These are phyloP conservation scores for Hystrix cristata DNA, from an alignment of 2,113 vertebrate genomes.

Conservation along the genomic window DNA sequence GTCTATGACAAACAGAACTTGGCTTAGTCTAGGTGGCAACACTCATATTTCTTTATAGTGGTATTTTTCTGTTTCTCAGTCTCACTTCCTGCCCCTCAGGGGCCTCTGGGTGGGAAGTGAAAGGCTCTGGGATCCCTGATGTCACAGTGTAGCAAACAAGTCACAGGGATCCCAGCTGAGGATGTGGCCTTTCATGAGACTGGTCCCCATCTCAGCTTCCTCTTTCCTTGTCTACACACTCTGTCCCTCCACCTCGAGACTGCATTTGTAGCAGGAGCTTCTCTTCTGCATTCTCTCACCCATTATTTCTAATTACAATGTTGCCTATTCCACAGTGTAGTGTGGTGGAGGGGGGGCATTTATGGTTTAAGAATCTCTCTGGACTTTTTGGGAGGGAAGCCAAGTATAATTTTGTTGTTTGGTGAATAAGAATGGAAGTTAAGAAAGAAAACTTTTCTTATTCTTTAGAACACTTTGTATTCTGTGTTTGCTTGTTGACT, in stretches of 20 bases:
- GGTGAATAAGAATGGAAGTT: not conserved
- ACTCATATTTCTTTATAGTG: not conserved
- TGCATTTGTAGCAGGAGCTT: not conserved
- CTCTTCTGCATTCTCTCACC: not conserved
- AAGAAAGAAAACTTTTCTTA: not conserved
- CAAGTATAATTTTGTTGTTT: constrained; percentile 21
- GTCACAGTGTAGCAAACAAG: not conserved
- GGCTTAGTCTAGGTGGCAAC: not conserved
- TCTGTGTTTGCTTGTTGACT: constrained; percentile 21
- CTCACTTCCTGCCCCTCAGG: not conserved
- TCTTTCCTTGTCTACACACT: not conserved
- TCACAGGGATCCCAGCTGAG: not conserved
- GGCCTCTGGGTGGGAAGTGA: not conserved
- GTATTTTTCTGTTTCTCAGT: not conserved
- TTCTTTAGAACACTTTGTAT: not conserved
- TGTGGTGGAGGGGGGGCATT: not conserved
- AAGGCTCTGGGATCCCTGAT: not conserved
- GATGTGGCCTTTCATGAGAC: not conserved
- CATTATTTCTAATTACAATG: not conserved
- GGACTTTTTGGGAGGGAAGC: not conserved
- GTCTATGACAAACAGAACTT: not conserved
- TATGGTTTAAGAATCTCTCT: not conserved
- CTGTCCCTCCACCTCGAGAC: not conserved
- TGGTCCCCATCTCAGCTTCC: not conserved
- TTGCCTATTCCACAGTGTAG: not conserved